Evolutionary conservation across 2,888 invertebrate genomes (phyloP).

Genomic region (Pseudolycoriella hygida): DNA sequence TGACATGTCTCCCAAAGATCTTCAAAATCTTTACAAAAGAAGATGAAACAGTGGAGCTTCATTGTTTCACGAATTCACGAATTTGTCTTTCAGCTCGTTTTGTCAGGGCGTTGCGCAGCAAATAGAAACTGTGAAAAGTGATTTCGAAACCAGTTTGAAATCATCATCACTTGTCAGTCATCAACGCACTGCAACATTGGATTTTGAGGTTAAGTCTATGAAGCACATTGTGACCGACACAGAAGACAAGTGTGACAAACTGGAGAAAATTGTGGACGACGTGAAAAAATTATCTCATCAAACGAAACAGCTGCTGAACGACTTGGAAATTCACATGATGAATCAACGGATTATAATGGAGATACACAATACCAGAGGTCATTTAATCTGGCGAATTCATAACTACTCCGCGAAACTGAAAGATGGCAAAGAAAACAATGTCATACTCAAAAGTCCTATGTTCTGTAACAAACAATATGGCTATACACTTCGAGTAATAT

Average conservation of each 20-base stretch:
- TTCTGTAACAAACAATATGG: conserved; percentile 55
- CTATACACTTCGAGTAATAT: conserved; percentile 46
- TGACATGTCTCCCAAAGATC: no score
- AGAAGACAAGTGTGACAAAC: conserved; percentile 32
- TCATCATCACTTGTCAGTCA: not conserved
- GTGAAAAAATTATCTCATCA: conserved; percentile 28
- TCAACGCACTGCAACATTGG: not conserved
- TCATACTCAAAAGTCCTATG: conserved; percentile 43
- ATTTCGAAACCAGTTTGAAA: conserved; percentile 28
- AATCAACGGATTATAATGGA: conserved; percentile 23
- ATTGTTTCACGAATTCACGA: no score
- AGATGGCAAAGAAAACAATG: conserved; percentile 45
- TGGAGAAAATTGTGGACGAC: conserved; percentile 27
- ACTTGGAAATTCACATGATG: conserved; percentile 28
- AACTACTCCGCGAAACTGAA: conserved; percentile 45
- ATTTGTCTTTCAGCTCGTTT: no score
- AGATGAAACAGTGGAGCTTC: no score
- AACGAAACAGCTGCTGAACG: conserved; percentile 29
- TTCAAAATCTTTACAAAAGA: no score
- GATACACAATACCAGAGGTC: conserved; percentile 26
- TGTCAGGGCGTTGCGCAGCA: no score
- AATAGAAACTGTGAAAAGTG: no score
- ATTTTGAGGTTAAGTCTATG: conserved; percentile 13
- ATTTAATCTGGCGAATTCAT: conserved; percentile 52
- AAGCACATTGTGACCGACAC: conserved; percentile 33